phyloP scores from a whole-genome alignment of 2,797 vertebrate species.

The Amazonetta brasiliensis region DNA sequence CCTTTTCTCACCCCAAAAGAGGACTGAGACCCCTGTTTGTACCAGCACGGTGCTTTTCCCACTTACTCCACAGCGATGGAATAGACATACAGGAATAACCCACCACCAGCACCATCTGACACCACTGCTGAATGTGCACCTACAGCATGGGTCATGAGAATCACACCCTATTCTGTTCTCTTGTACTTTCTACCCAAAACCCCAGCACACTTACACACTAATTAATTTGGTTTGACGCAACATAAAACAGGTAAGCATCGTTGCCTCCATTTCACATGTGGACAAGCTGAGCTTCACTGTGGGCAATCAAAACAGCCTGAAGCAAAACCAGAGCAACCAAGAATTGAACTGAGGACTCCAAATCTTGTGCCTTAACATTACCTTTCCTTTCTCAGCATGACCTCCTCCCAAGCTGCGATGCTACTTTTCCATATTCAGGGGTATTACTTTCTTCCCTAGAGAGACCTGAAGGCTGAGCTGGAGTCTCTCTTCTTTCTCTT shows the following conservation, averaged over 20 bases:
- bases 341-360: background rate
- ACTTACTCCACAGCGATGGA: background rate
- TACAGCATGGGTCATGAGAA: background rate
- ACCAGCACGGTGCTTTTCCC: background rate
- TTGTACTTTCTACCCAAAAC: background rate
- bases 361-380: background rate
- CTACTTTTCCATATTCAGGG: constrained; percentile 43
- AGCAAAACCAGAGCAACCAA: constrained; percentile 34
- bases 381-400: constrained; percentile 32
- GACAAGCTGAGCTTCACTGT: constrained; percentile 13
- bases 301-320: constrained; percentile 20
- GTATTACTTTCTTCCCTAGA: constrained; percentile 57
- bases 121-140: background rate
- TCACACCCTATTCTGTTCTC: background rate
- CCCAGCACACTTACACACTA: background rate
- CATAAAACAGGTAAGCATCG: constrained; percentile 8
- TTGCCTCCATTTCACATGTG: constrained; percentile 26
- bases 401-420: constrained; percentile 26
- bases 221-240: constrained; percentile 45
- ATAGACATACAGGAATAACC: background rate
- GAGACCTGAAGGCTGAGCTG: constrained; percentile 61
- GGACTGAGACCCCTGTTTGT: accelerated
- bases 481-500: constrained; percentile 36
- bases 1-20: background rate
- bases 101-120: background rate